Conservation (phyloP, 1,140 invertebrate genomes). For the Papilio polytes region DNA sequence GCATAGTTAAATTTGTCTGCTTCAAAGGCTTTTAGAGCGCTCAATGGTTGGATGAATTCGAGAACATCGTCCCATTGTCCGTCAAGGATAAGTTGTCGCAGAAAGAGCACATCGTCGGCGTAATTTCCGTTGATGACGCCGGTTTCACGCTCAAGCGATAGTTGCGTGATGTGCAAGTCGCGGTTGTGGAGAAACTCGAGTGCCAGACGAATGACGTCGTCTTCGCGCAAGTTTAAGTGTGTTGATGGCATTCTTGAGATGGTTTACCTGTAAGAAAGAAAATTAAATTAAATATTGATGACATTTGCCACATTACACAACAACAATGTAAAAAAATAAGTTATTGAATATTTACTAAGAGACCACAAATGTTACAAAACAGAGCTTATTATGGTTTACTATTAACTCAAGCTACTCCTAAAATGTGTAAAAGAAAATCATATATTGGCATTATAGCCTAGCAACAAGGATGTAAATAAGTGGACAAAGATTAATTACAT, state of each 20-base stretch:
- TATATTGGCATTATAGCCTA: too few species aligned
- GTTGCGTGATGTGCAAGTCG: conserved; percentile 94
- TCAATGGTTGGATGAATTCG: conserved; percentile 98
- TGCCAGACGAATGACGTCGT: conserved; percentile 95
- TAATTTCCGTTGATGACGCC: conserved; percentile 97
- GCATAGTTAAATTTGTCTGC: conserved; percentile 93
- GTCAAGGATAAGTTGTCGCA: conserved; percentile 97
- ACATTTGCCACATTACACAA: not conserved
- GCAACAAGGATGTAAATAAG: not conserved
- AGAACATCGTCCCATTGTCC: conserved; percentile 99
- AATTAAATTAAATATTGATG: not conserved
- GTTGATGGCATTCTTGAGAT: conserved; percentile 88
- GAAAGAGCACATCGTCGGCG: conserved; percentile 96
- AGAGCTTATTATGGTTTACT: not conserved
- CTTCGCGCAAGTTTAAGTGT: conserved; percentile 93
- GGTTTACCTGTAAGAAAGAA: not conserved
- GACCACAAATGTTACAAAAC: not conserved
- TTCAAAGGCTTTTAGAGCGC: conserved; percentile 91
- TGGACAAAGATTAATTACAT: not conserved
- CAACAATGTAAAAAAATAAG: not conserved
- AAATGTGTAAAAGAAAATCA: not conserved
- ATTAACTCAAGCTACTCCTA: not conserved
- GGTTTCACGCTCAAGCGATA: conserved; percentile 96
- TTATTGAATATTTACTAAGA: too few species aligned
- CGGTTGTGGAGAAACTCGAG: conserved; percentile 97